Conservation (phyloP, 2,797 vertebrate genomes). For the Clarias pachynema region DNA sequence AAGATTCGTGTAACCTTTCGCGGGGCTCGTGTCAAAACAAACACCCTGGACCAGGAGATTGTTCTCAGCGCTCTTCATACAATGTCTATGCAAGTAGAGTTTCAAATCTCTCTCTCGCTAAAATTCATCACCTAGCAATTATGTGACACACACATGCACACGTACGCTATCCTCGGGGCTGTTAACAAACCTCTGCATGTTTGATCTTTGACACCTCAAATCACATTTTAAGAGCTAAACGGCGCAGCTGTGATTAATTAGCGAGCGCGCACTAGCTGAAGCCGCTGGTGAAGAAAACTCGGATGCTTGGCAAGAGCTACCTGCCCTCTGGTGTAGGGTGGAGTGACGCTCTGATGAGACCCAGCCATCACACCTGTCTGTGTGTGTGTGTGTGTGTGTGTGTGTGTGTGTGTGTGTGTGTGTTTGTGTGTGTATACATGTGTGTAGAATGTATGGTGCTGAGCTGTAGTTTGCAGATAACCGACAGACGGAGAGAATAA, state of each 20-base stretch:
- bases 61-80: slow-evolving; percentile 32
- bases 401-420: not conserved
- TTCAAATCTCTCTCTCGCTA: slow-evolving; percentile 19
- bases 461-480: not conserved
- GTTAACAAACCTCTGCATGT: slow-evolving; percentile 57
- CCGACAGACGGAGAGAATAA: not conserved
- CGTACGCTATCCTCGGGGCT: slow-evolving; percentile 45
- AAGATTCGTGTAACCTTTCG: slow-evolving; percentile 53
- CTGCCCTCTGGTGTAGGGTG: slow-evolving; percentile 39
- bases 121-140: slow-evolving; percentile 45
- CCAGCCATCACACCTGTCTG: slow-evolving; percentile 42
- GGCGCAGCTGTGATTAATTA: slow-evolving; percentile 58
- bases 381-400: slow-evolving; percentile 33
- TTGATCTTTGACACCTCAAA: slow-evolving; percentile 59
- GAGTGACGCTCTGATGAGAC: slow-evolving; percentile 45
- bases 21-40: slow-evolving; percentile 44
- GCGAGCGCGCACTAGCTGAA: slow-evolving; percentile 28
- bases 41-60: slow-evolving; percentile 40
- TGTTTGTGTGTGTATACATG: slow-evolving; percentile 26
- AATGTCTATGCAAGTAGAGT: not conserved
- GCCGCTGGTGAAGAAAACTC: slow-evolving; percentile 44
- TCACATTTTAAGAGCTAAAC: slow-evolving; percentile 54
- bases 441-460: not conserved
- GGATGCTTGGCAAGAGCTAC: slow-evolving; percentile 40
- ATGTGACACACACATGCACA: slow-evolving; percentile 35